These are phyloP conservation scores for Abrostola triplasia DNA, from an alignment of 2,888 invertebrate genomes.

Conservation along the genomic window DNA sequence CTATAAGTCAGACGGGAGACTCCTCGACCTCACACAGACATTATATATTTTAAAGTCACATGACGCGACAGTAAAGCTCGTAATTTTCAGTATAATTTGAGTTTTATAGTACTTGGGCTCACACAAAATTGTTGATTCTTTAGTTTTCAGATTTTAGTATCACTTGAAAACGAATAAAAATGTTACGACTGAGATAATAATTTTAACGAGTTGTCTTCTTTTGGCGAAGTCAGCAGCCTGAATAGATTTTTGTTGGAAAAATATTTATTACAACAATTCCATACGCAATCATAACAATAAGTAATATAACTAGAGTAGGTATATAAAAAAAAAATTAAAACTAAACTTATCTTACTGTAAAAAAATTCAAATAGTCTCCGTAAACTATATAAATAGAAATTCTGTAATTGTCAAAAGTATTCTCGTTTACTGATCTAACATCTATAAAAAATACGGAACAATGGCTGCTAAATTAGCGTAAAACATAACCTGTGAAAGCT, in stretches of 20 bases:
- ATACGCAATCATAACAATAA: too few species aligned
- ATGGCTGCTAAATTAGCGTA: background rate
- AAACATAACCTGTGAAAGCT: background rate
- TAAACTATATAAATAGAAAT: too few species aligned
- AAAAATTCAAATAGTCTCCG: too few species aligned
- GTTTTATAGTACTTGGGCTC: constrained; percentile 51
- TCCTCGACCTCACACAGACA: constrained; percentile 34
- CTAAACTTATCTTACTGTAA: too few species aligned
- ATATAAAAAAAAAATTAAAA: too few species aligned
- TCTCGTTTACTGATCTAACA: background rate
- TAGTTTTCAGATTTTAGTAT: constrained; percentile 61
- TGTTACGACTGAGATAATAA: constrained; percentile 30
- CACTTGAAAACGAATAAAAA: constrained; percentile 66
- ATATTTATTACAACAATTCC: too few species aligned
- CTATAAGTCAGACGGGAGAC: constrained; percentile 30
- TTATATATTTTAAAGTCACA: constrained; percentile 55
- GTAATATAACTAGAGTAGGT: too few species aligned
- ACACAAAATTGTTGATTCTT: constrained; percentile 56
- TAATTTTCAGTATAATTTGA: constrained; percentile 52
- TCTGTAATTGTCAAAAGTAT: background rate
- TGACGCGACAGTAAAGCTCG: constrained; percentile 46
- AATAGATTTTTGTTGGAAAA: too few species aligned
- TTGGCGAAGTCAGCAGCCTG: too few species aligned
- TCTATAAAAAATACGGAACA: background rate
- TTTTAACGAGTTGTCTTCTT: constrained; percentile 48